These are phyloP conservation scores for Grantiella picta DNA, from an alignment of 2,113 vertebrate genomes.

Conservation along the genomic window DNA sequence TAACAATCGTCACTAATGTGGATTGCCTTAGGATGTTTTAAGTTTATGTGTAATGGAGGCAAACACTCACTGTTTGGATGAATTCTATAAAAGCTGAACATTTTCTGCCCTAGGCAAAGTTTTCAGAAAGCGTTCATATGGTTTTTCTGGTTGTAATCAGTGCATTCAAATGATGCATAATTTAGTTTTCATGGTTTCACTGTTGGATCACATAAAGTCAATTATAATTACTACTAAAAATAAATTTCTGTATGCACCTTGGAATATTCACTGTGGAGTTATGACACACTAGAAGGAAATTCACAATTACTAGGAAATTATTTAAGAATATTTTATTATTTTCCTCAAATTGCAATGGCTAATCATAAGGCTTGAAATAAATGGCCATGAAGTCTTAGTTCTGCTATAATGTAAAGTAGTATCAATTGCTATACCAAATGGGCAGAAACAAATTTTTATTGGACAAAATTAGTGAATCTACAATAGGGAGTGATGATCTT, in stretches of 20 bases:
- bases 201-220: constrained; percentile 69
- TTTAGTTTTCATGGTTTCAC: constrained; percentile 69
- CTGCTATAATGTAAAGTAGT: neutral
- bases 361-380: constrained; percentile 61
- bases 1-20: constrained; percentile 47
- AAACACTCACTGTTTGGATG: constrained; percentile 57
- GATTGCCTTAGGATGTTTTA: constrained; percentile 62
- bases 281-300: constrained; percentile 45
- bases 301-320: constrained; percentile 52
- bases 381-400: neutral
- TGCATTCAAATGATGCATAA: constrained; percentile 70
- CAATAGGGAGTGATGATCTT: neutral
- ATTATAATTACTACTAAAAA: constrained; percentile 71
- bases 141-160: constrained; percentile 72
- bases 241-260: constrained; percentile 55
- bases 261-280: constrained; percentile 17
- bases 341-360: constrained; percentile 56
- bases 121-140: constrained; percentile 63
- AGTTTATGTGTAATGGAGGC: constrained; percentile 65
- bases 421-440: neutral
- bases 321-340: constrained; percentile 36
- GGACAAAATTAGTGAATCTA: neutral
- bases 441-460: neutral
- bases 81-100: constrained; percentile 68
- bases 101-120: constrained; percentile 66